These are phyloP conservation scores for Liodrosophila aerea DNA, from an alignment of 2,888 invertebrate species.

Conservation along the genomic window DNA sequence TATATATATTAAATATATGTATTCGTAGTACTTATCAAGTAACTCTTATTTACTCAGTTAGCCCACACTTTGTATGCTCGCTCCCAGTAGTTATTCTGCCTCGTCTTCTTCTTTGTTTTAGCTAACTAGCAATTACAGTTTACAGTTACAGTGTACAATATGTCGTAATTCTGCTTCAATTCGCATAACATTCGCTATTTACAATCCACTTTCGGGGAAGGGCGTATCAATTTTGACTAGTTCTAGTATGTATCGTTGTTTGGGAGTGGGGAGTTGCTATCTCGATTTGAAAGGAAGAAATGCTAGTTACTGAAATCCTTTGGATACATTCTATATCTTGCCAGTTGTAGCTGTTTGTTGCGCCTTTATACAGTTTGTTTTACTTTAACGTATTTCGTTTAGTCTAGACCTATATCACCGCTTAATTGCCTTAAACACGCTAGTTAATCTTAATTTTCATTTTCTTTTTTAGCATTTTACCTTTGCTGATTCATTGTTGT, in stretches of 20 bases:
- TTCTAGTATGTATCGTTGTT: slow-evolving; percentile 34
- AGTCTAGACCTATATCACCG: slow-evolving; percentile 81
- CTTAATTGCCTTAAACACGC: slow-evolving; percentile 80
- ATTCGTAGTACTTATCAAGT: slow-evolving; percentile 68
- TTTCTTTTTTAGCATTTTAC: slow-evolving; percentile 26
- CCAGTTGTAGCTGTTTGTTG: slow-evolving; percentile 43
- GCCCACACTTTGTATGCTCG: slow-evolving; percentile 37
- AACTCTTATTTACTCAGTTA: slow-evolving; percentile 52
- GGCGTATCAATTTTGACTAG: slow-evolving; percentile 68
- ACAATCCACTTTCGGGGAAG: slow-evolving; percentile 37
- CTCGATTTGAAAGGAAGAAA: slow-evolving; percentile 52
- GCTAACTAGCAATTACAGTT: slow-evolving; percentile 73
- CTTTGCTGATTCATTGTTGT: slow-evolving; percentile 27
- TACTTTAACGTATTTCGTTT: slow-evolving; percentile 51
- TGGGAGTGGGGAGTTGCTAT: slow-evolving; percentile 41
- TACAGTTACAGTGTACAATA: slow-evolving; percentile 59
- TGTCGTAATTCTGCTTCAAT: slow-evolving; percentile 54
- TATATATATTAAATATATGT: slow-evolving; percentile 53
- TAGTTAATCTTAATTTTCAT: slow-evolving; percentile 67
- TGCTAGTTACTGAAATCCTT: slow-evolving; percentile 74
- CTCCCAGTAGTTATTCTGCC: slow-evolving; percentile 11
- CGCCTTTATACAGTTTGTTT: slow-evolving; percentile 62
- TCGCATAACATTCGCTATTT: slow-evolving; percentile 69
- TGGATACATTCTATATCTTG: slow-evolving; percentile 53
- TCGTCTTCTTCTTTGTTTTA: slow-evolving; percentile 43